A percentile compares a stretch with the other conserved stretches of the same genome.
phyloP scores from a whole-genome alignment of 1,140 invertebrate genomes.

The Ephestia elutella region DNA sequence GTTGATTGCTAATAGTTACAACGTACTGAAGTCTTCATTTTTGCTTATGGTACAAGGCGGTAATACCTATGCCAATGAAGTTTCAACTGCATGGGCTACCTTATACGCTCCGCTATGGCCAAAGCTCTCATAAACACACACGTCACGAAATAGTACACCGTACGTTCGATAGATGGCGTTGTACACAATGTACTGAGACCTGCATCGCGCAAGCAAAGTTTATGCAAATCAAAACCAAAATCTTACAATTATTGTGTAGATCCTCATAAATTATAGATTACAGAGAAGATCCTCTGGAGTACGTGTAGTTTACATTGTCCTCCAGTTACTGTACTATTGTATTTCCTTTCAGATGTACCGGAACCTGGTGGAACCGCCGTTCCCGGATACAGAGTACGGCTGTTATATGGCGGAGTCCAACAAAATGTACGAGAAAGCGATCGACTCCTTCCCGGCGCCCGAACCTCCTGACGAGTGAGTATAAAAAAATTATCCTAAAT shows the following conservation, averaged over 20 bases:
- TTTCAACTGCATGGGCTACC: conserved; percentile 95
- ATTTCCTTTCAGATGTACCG: conserved; percentile 76
- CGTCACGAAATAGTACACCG: conserved; percentile 53
- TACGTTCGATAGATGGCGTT: too few relatives aligned
- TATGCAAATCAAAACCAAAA: too few relatives aligned
- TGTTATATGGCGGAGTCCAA: conserved; percentile 84
- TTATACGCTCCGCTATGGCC: conserved; percentile 95
- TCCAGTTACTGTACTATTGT: too few relatives aligned
- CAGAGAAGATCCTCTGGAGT: too few relatives aligned
- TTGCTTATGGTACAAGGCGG: too few relatives aligned
- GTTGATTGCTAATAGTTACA: too few relatives aligned
- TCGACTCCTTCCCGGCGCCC: conserved; percentile 84
- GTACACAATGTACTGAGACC: too few relatives aligned
- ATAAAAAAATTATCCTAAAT: neutral
- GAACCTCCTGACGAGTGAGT: conserved; percentile 87
- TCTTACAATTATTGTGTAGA: too few relatives aligned
- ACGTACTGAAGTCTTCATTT: too few relatives aligned
- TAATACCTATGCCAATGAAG: conserved; percentile 94
- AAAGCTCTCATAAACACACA: conserved; percentile 90
- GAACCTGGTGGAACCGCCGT: conserved; percentile 76
- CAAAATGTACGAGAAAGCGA: conserved; percentile 85
- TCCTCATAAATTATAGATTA: too few relatives aligned
- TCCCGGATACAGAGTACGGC: conserved; percentile 79
- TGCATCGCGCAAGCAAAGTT: too few relatives aligned
- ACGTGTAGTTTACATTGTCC: too few relatives aligned